phyloP scores from a whole-genome alignment of 1,140 invertebrate species.

The Procambarus virginalis region DNA sequence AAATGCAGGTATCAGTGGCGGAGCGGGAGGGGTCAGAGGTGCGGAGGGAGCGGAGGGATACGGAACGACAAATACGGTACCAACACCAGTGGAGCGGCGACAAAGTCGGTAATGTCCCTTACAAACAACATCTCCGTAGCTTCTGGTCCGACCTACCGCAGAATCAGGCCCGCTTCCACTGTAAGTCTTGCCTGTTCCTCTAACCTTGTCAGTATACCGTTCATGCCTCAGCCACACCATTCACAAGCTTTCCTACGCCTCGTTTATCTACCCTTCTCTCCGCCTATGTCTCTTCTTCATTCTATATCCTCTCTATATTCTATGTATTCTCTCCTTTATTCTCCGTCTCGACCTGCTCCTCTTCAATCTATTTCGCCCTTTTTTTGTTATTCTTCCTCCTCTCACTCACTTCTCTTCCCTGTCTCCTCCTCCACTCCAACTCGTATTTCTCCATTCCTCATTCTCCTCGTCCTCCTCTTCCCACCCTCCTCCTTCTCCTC shows the following conservation, averaged over 20 bases:
- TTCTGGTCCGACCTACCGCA: not conserved
- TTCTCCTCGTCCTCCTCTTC: not conserved
- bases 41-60: not conserved
- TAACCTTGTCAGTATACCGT: not conserved
- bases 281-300: no score
- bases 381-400: no score
- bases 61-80: not conserved
- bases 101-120: not conserved
- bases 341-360: no score
- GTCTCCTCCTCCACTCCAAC: not conserved
- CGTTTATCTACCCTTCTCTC: no score
- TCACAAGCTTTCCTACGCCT: no score
- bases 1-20: constrained; percentile 7
- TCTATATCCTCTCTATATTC: no score
- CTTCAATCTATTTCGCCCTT: no score
- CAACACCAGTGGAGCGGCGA: not conserved
- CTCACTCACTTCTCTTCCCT: not conserved
- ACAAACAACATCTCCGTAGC: not conserved
- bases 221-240: not conserved
- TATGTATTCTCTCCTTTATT: no score
- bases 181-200: not conserved
- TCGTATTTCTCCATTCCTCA: not conserved
- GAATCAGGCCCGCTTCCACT: constrained; percentile 5
- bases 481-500: not conserved
- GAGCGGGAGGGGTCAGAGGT: not conserved